Evolutionary conservation across 2,888 invertebrate genomes (phyloP).

Genomic region (Acleris laterana): DNA sequence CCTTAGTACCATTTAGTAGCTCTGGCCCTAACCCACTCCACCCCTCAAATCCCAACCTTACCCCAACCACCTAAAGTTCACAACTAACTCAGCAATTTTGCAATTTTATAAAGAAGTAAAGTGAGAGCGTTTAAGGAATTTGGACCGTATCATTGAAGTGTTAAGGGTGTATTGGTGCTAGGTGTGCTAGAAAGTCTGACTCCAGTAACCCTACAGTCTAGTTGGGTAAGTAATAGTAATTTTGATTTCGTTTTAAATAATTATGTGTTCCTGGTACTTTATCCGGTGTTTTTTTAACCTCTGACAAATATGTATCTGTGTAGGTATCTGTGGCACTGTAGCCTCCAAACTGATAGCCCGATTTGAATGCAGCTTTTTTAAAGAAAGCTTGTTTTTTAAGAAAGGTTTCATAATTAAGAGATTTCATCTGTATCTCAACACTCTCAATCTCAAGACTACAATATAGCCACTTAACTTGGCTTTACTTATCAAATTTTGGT

Average conservation of each 20-base stretch:
- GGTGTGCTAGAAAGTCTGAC: conserved; percentile 64
- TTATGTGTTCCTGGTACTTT: not conserved
- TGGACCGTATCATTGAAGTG: conserved; percentile 48
- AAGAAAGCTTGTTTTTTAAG: too few relatives aligned
- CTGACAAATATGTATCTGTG: too few relatives aligned
- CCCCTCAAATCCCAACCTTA: conserved; percentile 43
- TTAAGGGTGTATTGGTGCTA: conserved; percentile 47
- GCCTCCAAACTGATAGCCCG: too few relatives aligned
- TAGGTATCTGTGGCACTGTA: too few relatives aligned
- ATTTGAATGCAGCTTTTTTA: too few relatives aligned
- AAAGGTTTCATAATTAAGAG: too few relatives aligned
- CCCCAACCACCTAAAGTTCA: conserved; percentile 4
- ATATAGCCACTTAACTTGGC: too few relatives aligned
- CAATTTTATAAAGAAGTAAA: conserved; percentile 38
- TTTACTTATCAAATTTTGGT: too few relatives aligned
- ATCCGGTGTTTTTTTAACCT: too few relatives aligned
- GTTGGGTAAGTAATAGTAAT: conserved; percentile 45
- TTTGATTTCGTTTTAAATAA: conserved; percentile 41
- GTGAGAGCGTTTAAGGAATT: conserved; percentile 55
- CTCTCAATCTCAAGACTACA: too few relatives aligned
- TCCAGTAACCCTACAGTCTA: conserved; percentile 53
- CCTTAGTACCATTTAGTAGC: conserved; percentile 52
- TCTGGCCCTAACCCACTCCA: conserved; percentile 26
- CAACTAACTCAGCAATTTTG: not conserved
- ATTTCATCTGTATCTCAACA: too few relatives aligned